Evolutionary conservation across 2,113 vertebrate genomes (phyloP), one percentile per base, ranked within the genome.

Genomic region (Odontesthes bonariensis): DNA sequence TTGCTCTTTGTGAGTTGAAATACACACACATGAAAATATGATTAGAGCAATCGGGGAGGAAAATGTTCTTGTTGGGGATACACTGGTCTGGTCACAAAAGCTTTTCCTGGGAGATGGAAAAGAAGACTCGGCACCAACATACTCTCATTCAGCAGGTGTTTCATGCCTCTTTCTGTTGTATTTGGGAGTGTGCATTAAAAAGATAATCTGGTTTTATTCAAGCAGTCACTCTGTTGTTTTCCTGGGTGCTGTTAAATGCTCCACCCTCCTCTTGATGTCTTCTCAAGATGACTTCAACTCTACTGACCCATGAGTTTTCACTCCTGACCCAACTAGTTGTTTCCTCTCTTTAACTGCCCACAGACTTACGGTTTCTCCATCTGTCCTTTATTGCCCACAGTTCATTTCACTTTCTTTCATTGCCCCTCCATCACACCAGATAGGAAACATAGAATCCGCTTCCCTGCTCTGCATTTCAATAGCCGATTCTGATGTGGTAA

Each of bases 281-380:
- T 91, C 84, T 90, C 85, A 90, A 91, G 87, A 90, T 69, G 77
- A 85, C 79, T 79, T 73, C 85, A 73, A 60, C 62, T 73, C 67
- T 56, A 75, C 35, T 75, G 87, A 89, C 88, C 81, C 73, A 77
- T 85, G 76, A 69, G 57, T 75, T 75, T 79, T 83, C 60, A 51
- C 81, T 89, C 49, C 60, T 82, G 77, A 87, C 79, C 79, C 68
- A 52, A 63, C 77, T 40, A 62, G 59, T 75, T 66, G 49, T 70
- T 79, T 83, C 73, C 77, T 69, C 77, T 71, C 77, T 56, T 66
- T 79, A 77, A 58, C 75, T 82, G 80, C 78, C 83, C 83, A 83
- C 80, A 86, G 80, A 70, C 84, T 83, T 75, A 47, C 73, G 9
- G 72, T 57, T 87, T 80, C 78, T 73, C 84, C 84, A 86, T 88